Conservation (phyloP, 2,113 vertebrate species). For the Salvelinus alpinus region DNA sequence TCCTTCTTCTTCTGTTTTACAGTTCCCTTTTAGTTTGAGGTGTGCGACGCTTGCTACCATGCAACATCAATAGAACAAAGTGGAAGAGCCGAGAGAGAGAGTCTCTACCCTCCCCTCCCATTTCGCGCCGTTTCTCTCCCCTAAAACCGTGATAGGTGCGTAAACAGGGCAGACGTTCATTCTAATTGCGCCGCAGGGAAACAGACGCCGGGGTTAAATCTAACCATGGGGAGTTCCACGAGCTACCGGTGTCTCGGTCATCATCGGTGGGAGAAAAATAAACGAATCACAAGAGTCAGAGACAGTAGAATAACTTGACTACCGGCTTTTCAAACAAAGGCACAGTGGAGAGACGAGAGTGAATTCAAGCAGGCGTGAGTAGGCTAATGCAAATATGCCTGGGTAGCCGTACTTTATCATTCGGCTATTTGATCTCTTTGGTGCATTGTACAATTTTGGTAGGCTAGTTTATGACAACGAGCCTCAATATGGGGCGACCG, state of each 20-base stretch:
- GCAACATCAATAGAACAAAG: conserved; percentile 68
- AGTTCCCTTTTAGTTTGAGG: conserved; percentile 46
- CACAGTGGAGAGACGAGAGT: too few relatives aligned
- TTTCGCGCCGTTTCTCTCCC: conserved; percentile 59
- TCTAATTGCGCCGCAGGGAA: conserved; percentile 34
- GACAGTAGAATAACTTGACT: not conserved
- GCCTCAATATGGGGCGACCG: too few relatives aligned
- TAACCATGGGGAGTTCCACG: conserved; percentile 15
- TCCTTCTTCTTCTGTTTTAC: not conserved
- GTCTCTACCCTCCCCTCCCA: conserved; percentile 22
- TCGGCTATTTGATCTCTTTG: too few relatives aligned
- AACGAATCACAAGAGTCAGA: not conserved
- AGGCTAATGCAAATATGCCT: too few relatives aligned
- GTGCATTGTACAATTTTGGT: too few relatives aligned
- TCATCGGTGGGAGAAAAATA: conserved; percentile 39
- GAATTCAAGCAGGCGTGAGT: too few relatives aligned
- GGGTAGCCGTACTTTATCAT: too few relatives aligned
- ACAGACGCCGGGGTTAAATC: conserved; percentile 63
- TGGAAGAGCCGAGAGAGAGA: conserved; percentile 38
- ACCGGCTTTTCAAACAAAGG: too few relatives aligned
- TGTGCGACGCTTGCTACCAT: conserved; percentile 59
- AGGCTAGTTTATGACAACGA: too few relatives aligned
- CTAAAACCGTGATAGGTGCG: not conserved
- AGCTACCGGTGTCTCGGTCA: conserved; percentile 60
- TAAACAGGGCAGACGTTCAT: not conserved